These are phyloP conservation scores for Nebria brevicollis DNA, from an alignment of 2,888 invertebrate genomes.

Conservation along the genomic window DNA sequence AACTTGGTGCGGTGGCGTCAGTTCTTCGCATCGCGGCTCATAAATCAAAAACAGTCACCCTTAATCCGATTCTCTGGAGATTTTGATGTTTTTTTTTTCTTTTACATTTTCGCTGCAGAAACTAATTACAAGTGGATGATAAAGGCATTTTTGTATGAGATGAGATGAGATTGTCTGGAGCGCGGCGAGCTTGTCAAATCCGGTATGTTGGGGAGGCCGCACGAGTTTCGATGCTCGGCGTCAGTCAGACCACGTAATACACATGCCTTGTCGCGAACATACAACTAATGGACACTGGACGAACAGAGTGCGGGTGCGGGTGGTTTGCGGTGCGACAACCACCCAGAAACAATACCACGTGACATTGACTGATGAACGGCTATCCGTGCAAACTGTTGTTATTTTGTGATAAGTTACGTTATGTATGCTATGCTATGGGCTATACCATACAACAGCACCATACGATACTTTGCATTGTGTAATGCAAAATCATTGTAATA, in stretches of 20 bases:
- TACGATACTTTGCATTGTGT: not conserved
- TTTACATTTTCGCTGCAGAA: slow-evolving; percentile 58
- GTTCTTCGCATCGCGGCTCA: slow-evolving; percentile 58
- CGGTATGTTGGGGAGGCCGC: slow-evolving; percentile 3
- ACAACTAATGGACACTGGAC: slow-evolving; percentile 34
- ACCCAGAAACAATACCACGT: slow-evolving; percentile 39
- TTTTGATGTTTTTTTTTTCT: slow-evolving; percentile 55
- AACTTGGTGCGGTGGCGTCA: slow-evolving; percentile 56
- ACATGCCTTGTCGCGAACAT: slow-evolving; percentile 17
- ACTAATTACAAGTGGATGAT: slow-evolving; percentile 62
- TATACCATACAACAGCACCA: not conserved
- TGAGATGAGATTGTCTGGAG: slow-evolving; percentile 35
- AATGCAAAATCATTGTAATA: not conserved
- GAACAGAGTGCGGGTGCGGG: not conserved
- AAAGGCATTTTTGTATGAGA: slow-evolving; percentile 57
- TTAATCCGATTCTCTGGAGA: slow-evolving; percentile 59
- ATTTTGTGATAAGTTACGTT: slow-evolving; percentile 1
- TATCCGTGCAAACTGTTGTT: slow-evolving; percentile 18
- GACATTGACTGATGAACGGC: slow-evolving; percentile 50
- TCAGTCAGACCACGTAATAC: slow-evolving; percentile 8
- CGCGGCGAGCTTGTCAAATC: slow-evolving; percentile 6
- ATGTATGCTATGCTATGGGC: not conserved
- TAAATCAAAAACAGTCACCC: slow-evolving; percentile 63
- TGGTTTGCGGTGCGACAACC: slow-evolving; percentile 26
- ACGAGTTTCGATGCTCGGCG: slow-evolving; percentile 9